phyloP scores from a whole-genome alignment of 2,797 vertebrate species.

The Myoxocephalus aenaeus region DNA sequence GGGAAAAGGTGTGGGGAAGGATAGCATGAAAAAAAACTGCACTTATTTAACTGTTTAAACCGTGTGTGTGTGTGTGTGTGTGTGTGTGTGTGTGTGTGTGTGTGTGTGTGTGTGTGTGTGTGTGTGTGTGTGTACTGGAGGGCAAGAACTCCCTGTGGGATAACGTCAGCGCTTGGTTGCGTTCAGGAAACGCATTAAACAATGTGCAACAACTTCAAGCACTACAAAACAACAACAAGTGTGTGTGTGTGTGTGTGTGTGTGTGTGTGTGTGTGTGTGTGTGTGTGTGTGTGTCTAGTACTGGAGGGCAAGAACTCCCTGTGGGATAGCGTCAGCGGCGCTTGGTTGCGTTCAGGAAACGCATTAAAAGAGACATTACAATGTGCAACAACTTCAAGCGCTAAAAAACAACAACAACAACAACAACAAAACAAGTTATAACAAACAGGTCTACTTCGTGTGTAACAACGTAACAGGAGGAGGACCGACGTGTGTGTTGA shows the following conservation, averaged over 20 bases:
- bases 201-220: background rate
- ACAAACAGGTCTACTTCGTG: too few relatives aligned
- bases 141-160: background rate
- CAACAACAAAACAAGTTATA: too few relatives aligned
- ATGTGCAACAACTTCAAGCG: background rate
- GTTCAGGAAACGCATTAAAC: background rate
- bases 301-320: background rate
- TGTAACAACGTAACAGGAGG: background rate
- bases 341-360: background rate
- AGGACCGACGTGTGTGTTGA: conserved; percentile 6
- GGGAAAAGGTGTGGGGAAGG: background rate
- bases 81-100: too few relatives aligned
- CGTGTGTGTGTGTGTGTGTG: too few relatives aligned
- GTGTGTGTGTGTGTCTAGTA: too few relatives aligned
- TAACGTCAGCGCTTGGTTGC: background rate
- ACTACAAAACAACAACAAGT: too few relatives aligned
- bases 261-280: too few relatives aligned
- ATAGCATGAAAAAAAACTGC: too few relatives aligned
- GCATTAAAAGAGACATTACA: background rate
- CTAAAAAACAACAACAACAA: background rate
- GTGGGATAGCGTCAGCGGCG: background rate
- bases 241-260: too few relatives aligned
- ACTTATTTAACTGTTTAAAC: too few relatives aligned
- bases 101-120: too few relatives aligned
- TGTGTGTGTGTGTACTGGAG: background rate